Evolutionary conservation across 2,888 invertebrate genomes (phyloP), one percentile per base, ranked within the genome.

Genomic region (Drosophila leonis): DNA sequence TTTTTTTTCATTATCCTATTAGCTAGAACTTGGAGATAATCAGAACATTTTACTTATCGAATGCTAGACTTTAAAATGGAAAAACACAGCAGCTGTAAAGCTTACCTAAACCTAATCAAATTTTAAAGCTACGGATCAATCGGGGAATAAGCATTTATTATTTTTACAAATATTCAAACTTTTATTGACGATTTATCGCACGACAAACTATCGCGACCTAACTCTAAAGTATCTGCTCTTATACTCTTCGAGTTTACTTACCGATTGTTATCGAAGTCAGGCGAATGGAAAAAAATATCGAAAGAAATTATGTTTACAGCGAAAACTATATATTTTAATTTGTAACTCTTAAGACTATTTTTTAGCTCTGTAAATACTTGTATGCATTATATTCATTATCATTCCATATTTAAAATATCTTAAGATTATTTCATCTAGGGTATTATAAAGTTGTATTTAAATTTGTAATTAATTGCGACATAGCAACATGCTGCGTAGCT

Each of bases 231-330:
- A 10, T 6, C 4, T 1, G 2, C 20, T 44, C 13, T 46, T 27
- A 46, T 27, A 27, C n/a, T 46, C 15, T 27, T 10, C 15, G 8
- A 20, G 5, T 9, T 24, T 7, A 10, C 5, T 41, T 18, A 8
- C 15, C 44, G 44, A 46, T 46, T 15, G 44, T 46, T 46, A 29
- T 48, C 48, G 29, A n/a, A 48, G 10, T 15, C 29, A 8, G n/a
- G 10, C 29, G 10, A 10, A 7, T 29, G 10, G 2, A 12, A 31
- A 5, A n/a, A n/a, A 6, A 12, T 18, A 48, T 48, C 48, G 48
- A 12, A 31, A 7, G n/a, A 29, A 10, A 10, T 4, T 46, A 3
- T n/a, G 6, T 24, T 9, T 0, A 0, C 15, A 44, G 8, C 24
- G 4, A 8, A 15, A 2, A 20, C n/a, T n/a, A 20, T 20, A 20